A percentile compares a stretch with the other conserved stretches of the same genome.
Conservation (phyloP, 2,797 vertebrate genomes). For the Glyptemys insculpta region DNA sequence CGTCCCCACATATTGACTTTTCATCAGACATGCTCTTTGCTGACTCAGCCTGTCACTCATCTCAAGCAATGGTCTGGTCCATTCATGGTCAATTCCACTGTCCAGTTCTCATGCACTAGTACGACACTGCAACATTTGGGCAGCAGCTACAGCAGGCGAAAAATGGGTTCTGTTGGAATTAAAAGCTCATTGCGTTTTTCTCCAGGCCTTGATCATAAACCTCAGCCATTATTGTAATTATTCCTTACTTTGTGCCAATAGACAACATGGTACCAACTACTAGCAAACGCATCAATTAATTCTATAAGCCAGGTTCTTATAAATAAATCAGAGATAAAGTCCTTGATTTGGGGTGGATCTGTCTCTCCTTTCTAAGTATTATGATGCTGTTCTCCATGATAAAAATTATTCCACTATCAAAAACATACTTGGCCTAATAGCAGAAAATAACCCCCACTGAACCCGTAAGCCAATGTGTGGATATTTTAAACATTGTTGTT, state of each 20-base stretch:
- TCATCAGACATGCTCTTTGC: not conserved
- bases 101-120: not conserved
- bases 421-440: not conserved
- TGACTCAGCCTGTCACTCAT: not conserved
- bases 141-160: not conserved
- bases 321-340: not conserved
- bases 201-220: not conserved
- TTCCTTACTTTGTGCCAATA: not conserved
- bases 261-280: not conserved
- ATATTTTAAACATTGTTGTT: not conserved
- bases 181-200: not conserved
- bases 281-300: not conserved
- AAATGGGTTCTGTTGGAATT: not conserved
- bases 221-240: not conserved
- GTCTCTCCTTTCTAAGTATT: not conserved
- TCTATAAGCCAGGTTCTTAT: not conserved
- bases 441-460: not conserved
- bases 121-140: not conserved
- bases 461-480: not conserved
- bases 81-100: not conserved
- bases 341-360: not conserved
- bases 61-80: not conserved
- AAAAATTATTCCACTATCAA: not conserved
- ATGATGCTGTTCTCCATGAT: not conserved
- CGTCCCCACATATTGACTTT: not conserved